Base-by-base conservation (phyloP, 2,888 invertebrate species). In the Melangyna quadrimaculata region DNA sequence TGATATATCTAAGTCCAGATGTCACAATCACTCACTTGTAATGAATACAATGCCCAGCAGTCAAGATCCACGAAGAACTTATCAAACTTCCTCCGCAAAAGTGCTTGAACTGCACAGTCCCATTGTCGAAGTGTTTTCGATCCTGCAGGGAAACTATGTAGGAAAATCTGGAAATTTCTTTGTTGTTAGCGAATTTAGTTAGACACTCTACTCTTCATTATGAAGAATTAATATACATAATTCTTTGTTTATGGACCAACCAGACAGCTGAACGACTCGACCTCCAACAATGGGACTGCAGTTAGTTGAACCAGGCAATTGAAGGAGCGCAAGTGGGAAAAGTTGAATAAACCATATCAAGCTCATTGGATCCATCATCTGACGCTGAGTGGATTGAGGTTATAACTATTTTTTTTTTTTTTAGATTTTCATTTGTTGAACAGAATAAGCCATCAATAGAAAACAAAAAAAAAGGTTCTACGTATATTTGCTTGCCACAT, bases 71-170 rank as follows among this genome's bases (percentile, higher is more conserved):
- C 3, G 88, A 88, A 1, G 88, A 77, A 65, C 89, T 89, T 5
- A 92, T 88, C 43, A 91, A 78, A 59, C 89, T 89, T n/a, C 91
- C 92, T 10, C 92, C 92, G 69, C 92, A 92, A 83, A 92, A 92
- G 77, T 92, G 92, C n/a, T 88, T 88, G 78, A 88, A 90, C 3
- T 14, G 48, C 17, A 69, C 51, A 53, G 19, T 59, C 10, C 63
- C 70, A 65, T 63, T 74, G 19, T 40, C 32, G 45, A 43, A 35
- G 27, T 32, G 17, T 6, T 71, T 10, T 0, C 88, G 86, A 74
- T 91, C 89, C 88, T 92, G 91, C 74, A 92, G 73, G 6, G 92
- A 92, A 27, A 91, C 91, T 88, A 91, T 90, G 63, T 88, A 92
- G 3, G 91, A 90, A 87, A 91, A 92, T 74, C 89, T 90, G 8